Evolutionary conservation across 2,797 vertebrate genomes (phyloP), one percentile per base, ranked within the genome.

Genomic region (Synaphobranchus kaupii): DNA sequence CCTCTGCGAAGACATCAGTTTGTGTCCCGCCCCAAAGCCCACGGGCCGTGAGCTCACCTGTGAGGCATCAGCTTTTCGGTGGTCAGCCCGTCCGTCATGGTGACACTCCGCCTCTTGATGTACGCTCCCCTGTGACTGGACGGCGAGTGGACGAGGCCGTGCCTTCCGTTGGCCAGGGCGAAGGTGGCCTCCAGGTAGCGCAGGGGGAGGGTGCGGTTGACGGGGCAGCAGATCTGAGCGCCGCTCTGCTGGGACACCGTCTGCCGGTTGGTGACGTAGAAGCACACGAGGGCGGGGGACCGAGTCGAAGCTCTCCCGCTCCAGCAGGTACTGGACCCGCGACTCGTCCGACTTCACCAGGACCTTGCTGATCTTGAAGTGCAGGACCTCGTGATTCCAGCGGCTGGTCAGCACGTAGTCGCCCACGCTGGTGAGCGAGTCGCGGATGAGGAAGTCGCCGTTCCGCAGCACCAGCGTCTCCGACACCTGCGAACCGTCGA

Each of bases 151-250:
- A 96, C 82, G 2, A 96, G 92, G 73, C 97, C 94, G 0, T 97
- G 96, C 90, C 98, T 98, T 82, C 96, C 93, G 0, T 94, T 96
- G 89, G 96, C 94, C 86, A 99, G 95, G 86, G 98, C 96, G 0
- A 99, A 99, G 88, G 97, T 99, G 92, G 99, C 99, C 89, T 99
- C 99, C 94, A 99, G 96, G 96, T 99, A 99, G 54, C 98, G 97
- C 92, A 99, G 95, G 0, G 99, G 99, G 52, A 99, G 97, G 0
- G 98, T 99, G 89, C 99, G 97, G 95, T 98, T 98, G 92, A 99
- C 97, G 0, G 98, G 99, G 92, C 97, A 98, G 94, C 98, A 98
- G 94, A 99, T 95, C 91, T 98, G 97, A 89, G 97, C 97, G 0
- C 97, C 96, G 0, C 96, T 98, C 92, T 97, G 97, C 90, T 97